Conservation (phyloP, 2,888 invertebrate species). For the Ornithoptera alexandrae region DNA sequence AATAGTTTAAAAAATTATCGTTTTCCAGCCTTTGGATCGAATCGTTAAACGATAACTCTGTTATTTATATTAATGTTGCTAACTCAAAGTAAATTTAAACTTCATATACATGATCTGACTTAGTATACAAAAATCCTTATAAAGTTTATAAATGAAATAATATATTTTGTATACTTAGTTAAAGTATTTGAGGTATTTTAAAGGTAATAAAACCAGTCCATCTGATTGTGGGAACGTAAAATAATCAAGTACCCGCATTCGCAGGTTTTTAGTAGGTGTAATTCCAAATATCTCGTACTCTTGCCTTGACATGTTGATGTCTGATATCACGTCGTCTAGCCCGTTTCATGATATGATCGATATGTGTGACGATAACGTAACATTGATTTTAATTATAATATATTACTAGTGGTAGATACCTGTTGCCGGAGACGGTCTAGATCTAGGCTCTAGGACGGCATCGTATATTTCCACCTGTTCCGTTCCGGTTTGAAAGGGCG, state of each 20-base stretch:
- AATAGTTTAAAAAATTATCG: too few relatives aligned
- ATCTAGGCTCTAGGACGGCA: too few relatives aligned
- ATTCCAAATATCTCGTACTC: background rate
- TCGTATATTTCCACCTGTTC: too few relatives aligned
- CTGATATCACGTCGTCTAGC: background rate
- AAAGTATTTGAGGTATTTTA: background rate
- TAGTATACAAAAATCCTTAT: background rate
- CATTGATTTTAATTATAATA: background rate
- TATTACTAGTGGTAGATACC: background rate
- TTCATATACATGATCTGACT: background rate
- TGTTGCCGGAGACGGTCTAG: too few relatives aligned
- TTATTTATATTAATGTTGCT: too few relatives aligned
- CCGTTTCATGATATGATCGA: background rate
- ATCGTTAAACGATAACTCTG: too few relatives aligned
- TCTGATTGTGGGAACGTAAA: background rate
- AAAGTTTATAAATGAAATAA: background rate
- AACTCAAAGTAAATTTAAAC: background rate
- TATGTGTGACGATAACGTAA: background rate
- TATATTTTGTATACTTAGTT: background rate
- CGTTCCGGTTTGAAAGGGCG: too few relatives aligned
- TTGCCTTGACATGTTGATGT: background rate
- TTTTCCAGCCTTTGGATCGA: too few relatives aligned
- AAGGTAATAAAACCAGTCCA: slow-evolving; percentile 4
- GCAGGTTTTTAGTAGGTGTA: background rate
- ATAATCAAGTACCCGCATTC: slow-evolving; percentile 1